Conservation (phyloP, 2,797 vertebrate genomes). For the Sebastes matsubarae region DNA sequence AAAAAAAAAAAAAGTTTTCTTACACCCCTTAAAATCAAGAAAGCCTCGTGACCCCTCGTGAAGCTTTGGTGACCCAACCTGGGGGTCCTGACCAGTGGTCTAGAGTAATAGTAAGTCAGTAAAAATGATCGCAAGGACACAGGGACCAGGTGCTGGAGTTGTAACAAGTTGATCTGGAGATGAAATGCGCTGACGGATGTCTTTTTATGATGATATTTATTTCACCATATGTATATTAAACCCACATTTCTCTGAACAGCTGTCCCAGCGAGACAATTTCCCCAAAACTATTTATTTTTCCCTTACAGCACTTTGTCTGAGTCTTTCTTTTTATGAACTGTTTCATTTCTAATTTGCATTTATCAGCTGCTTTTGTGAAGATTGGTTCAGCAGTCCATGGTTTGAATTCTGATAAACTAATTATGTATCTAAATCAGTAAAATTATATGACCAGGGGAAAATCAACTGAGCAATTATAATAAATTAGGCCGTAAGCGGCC, state of each 20-base stretch:
- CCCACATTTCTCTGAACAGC: background rate
- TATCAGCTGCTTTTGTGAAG: background rate
- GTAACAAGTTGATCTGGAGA: background rate
- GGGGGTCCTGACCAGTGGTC: no score
- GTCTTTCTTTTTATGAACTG: constrained; percentile 1
- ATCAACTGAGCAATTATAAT: constrained; percentile 31
- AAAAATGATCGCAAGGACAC: background rate
- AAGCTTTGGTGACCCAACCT: no score
- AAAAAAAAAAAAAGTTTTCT: no score
- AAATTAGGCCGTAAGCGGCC: constrained; percentile 30
- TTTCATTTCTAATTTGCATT: constrained; percentile 20
- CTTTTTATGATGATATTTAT: background rate
- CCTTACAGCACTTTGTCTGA: background rate
- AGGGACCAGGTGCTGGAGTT: background rate
- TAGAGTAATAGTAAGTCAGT: background rate
- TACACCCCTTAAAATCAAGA: no score
- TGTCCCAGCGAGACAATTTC: background rate
- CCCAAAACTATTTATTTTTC: background rate
- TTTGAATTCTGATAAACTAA: constrained; percentile 35
- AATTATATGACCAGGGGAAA: constrained; percentile 32
- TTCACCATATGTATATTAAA: background rate
- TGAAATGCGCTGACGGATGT: background rate
- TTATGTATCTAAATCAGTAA: constrained; percentile 42
- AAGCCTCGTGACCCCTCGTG: no score
- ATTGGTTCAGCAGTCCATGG: constrained; percentile 9